Percentiles rank a stretch among this genome's conserved stretches.
Evolutionary conservation across 2,888 invertebrate genomes (phyloP).

Genomic region (Luperina testacea): DNA sequence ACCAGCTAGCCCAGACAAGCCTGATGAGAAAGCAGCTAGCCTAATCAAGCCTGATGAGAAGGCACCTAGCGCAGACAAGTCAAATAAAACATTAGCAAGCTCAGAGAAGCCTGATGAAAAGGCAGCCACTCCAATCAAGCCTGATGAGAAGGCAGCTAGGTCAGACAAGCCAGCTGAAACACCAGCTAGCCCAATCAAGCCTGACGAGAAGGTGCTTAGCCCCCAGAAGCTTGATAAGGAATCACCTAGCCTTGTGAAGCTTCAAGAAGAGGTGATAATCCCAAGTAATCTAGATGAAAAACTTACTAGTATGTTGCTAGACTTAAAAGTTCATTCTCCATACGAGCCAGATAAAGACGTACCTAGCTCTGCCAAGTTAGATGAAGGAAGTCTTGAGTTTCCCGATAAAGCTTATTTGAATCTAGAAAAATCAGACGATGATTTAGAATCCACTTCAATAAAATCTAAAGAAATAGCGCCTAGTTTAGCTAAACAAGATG

Average conservation of each 20-base stretch:
- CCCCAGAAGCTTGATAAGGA: neutral
- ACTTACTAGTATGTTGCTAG: constrained; percentile 8
- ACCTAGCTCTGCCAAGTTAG: constrained; percentile 8
- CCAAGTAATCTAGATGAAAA: constrained; percentile 9
- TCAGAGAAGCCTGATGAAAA: too few species aligned
- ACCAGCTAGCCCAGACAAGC: neutral
- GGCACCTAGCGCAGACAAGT: neutral
- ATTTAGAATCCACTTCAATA: neutral
- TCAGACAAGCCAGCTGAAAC: neutral
- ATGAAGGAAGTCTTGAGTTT: neutral
- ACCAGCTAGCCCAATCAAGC: neutral
- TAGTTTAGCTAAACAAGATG: neutral
- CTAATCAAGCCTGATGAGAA: neutral
- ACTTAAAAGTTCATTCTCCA: constrained; percentile 8
- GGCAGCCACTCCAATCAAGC: neutral
- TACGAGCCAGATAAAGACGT: constrained; percentile 40
- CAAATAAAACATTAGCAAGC: neutral
- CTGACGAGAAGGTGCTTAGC: neutral
- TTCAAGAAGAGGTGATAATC: constrained; percentile 17
- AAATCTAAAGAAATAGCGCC: neutral
- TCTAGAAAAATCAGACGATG: neutral
- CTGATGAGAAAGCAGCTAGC: neutral
- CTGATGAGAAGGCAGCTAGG: neutral
- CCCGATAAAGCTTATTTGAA: neutral
- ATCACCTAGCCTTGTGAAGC: too few species aligned